Evolutionary conservation across 1,140 invertebrate genomes (phyloP).

Genomic region (Tetramorium simillimum): DNA sequence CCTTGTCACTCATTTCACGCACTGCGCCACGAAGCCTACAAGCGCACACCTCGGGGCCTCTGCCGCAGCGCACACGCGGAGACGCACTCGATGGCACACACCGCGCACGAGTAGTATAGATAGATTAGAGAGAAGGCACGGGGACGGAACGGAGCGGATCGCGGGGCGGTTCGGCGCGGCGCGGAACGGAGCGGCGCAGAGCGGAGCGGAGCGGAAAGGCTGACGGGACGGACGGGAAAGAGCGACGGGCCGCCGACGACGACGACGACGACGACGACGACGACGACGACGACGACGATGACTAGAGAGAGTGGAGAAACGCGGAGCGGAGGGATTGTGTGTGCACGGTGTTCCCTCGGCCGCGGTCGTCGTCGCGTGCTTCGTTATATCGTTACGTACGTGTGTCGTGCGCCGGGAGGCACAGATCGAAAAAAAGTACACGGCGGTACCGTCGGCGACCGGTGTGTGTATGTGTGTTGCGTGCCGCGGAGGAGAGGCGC

Average conservation of each 20-base stretch:
- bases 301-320: not conserved
- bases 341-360: not conserved
- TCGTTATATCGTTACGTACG: not conserved
- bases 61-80: conserved; percentile 60
- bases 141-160: conserved; percentile 21
- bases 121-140: conserved; percentile 28
- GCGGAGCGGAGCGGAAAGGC: not conserved
- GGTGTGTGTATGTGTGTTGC: conserved; percentile 20
- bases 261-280: too few relatives aligned
- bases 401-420: conserved; percentile 36
- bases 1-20: conserved; percentile 91
- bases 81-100: conserved; percentile 64
- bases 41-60: conserved; percentile 62
- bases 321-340: not conserved
- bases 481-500: conserved; percentile 72
- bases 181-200: not conserved
- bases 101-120: conserved; percentile 39
- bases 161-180: conserved; percentile 15
- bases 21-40: conserved; percentile 77
- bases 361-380: not conserved
- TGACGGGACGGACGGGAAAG: conserved; percentile 11
- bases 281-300: conserved; percentile 19
- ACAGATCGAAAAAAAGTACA: conserved; percentile 49
- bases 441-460: conserved; percentile 63
- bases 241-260: not conserved